Evolutionary conservation across 2,113 vertebrate genomes (phyloP).

Genomic region (Lepus americanus): DNA sequence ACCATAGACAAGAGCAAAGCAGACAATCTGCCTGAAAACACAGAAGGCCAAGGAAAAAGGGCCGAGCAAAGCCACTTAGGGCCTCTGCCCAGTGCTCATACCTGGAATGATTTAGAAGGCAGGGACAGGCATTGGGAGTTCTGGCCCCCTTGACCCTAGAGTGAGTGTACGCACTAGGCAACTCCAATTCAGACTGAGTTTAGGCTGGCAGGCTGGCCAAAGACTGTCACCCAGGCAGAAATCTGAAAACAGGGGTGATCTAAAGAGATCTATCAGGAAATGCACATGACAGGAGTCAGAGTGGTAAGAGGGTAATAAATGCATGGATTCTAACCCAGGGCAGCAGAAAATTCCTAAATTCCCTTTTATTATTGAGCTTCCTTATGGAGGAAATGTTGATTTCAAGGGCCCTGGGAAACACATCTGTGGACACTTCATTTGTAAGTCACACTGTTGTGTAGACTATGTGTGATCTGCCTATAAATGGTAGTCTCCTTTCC

Average conservation of each 20-base stretch:
- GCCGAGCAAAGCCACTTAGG: neutral
- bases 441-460: constrained; percentile 70
- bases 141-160: neutral
- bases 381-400: constrained; percentile 85
- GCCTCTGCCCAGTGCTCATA: neutral
- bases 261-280: constrained; percentile 35
- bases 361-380: constrained; percentile 84
- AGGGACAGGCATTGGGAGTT: neutral
- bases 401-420: constrained; percentile 86
- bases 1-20: constrained; percentile 50
- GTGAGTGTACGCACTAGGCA: neutral
- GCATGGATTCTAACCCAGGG: constrained; percentile 52
- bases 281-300: neutral
- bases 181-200: constrained; percentile 37
- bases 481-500: constrained; percentile 81
- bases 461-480: constrained; percentile 77
- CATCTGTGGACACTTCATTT: constrained; percentile 68
- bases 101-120: constrained; percentile 31
- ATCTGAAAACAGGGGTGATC: neutral
- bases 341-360: constrained; percentile 80
- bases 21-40: neutral
- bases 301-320: constrained; percentile 50
- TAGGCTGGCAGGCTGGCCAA: constrained; percentile 40
- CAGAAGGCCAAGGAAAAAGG: neutral
- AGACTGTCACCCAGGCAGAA: constrained; percentile 41